A percentile compares a stretch with the other conserved stretches of the same genome.
phyloP scores from a whole-genome alignment of 2,113 vertebrate genomes.

The Pandion haliaetus region DNA sequence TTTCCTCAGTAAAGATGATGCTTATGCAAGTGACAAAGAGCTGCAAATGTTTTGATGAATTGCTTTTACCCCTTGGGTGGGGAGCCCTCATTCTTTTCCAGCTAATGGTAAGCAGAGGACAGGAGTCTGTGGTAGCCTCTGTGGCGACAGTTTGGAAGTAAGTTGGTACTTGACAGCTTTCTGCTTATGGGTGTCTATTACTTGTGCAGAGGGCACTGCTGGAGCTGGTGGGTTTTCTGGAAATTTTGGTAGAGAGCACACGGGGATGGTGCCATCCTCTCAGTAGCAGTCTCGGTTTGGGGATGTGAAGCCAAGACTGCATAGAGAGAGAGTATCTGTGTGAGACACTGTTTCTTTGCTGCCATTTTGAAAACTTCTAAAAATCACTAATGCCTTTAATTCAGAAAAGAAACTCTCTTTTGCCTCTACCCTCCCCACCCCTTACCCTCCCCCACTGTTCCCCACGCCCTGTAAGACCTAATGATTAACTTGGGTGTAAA shows the following conservation, averaged over 20 bases:
- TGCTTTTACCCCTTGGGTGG: background rate
- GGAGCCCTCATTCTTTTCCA: background rate
- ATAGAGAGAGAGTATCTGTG: background rate
- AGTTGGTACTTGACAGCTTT: background rate
- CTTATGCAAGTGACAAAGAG: background rate
- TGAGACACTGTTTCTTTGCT: background rate
- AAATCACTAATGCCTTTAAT: background rate
- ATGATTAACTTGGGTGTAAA: slow-evolving; percentile 13
- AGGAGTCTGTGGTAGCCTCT: background rate
- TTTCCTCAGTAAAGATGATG: background rate
- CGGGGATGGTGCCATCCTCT: background rate
- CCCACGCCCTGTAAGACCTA: background rate
- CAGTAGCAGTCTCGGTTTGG: fast-evolving
- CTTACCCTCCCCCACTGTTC: background rate
- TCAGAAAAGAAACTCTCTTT: background rate
- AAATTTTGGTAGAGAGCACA: background rate
- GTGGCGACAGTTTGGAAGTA: background rate
- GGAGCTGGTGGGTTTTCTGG: background rate
- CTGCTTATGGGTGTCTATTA: fast-evolving
- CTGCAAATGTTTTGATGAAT: background rate
- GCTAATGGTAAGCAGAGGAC: background rate
- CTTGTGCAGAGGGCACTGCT: background rate
- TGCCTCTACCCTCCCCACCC: fast-evolving
- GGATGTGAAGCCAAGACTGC: background rate
- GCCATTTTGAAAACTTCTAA: background rate